Evolutionary conservation across 92 coral and sea anemone genomes (phyloP), one percentile per base, ranked within the genome.

Genomic region (Muricea muricata): DNA sequence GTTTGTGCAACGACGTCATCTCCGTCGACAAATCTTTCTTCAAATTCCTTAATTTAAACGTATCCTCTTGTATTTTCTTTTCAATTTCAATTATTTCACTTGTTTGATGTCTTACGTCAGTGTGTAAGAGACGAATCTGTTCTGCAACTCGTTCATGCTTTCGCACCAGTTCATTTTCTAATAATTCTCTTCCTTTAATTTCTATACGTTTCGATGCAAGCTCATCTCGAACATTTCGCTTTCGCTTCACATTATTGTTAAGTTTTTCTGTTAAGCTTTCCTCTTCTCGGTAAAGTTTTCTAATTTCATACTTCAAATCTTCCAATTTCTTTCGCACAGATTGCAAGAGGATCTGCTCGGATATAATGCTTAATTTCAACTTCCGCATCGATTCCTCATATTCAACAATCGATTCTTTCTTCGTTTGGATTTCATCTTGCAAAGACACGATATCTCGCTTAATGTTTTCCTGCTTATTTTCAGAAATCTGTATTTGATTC

Each of bases 71-170:
- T 75, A 95, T 66, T 55, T 80, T 85, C 86, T 87, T 89, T 79
- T 95, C 98, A 52, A 92, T 76, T 12, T 84, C 46, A 7, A 93
- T 90, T 10, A 95, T 89, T 24, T 91, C 89, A 3, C 84, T 74
- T 0, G 97, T 88, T 52, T 92, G 86, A 23, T 86, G 84, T 31
- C 91, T 82, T 4, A 93, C 82, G 18, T 82, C 88, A 23, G 76
- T 48, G n/a, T 80, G 20, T 23, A 35, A 52, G 56, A 47, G 63
- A 26, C 80, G 80, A 47, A 75, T 75, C 17, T 47, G 54, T 75
- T 47, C 65, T 14, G 65, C 23, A 20, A 75, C 18, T 24, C 56
- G 52, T 12, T 75, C 80, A 48, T 75, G 13, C 34, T 75, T 75
- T 18, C 28, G 54, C 23, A 23, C 11, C 1, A 75, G 80, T 75